A percentile compares a stretch with the other conserved stretches of the same genome.
These are phyloP conservation scores for Oryctes rhinoceros DNA, from an alignment of 1,140 invertebrate genomes.

Conservation along the genomic window DNA sequence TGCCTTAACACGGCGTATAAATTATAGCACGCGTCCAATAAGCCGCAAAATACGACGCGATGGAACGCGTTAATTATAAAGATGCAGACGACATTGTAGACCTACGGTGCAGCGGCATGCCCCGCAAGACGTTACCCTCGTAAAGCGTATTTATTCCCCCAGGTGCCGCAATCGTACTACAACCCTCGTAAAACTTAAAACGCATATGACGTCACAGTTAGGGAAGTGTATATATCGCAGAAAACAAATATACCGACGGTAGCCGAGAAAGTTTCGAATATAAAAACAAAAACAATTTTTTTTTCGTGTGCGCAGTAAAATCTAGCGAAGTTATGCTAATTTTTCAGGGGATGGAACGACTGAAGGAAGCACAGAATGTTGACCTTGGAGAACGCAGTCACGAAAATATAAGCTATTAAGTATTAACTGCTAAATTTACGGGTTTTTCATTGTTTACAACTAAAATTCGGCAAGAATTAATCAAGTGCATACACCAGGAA, in stretches of 20 bases:
- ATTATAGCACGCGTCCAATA: constrained; percentile 20
- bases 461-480: no score
- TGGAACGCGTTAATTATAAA: constrained; percentile 24
- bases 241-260: background rate
- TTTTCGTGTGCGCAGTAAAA: background rate
- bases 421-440: background rate
- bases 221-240: background rate
- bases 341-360: background rate
- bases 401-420: background rate
- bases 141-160: constrained; percentile 17
- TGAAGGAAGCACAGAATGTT: background rate
- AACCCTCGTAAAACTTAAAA: constrained; percentile 16
- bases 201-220: background rate
- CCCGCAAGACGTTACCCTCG: background rate
- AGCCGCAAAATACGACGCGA: constrained; percentile 14
- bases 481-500: no score
- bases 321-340: constrained; percentile 14
- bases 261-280: background rate
- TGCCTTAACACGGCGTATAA: constrained; percentile 7
- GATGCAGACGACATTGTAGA: constrained; percentile 7
- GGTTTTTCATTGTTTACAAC: background rate
- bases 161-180: constrained; percentile 8
- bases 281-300: constrained; percentile 23
- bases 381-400: background rate
- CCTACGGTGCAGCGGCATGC: background rate